A percentile compares a stretch with the other conserved stretches of the same genome.
phyloP scores from a whole-genome alignment of 2,888 invertebrate genomes.

The Leptura quadrifasciata region DNA sequence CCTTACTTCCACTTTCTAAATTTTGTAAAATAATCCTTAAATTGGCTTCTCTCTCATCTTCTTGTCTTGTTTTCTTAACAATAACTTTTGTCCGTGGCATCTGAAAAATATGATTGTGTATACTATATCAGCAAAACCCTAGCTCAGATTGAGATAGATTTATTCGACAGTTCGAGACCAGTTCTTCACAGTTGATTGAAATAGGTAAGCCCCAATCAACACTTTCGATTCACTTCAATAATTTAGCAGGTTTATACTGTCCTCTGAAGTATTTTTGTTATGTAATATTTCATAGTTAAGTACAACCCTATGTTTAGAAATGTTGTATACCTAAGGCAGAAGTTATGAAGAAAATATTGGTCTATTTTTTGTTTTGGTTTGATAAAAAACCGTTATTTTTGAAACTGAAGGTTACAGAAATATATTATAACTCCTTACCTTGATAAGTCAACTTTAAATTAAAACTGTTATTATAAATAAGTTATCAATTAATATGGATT shows the following conservation, averaged over 20 bases:
- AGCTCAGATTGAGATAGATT: too few relatives aligned
- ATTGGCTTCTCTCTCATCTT: constrained; percentile 36
- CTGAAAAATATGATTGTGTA: constrained; percentile 40
- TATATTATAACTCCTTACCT: neutral
- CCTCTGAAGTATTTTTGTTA: neutral
- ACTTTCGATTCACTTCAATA: too few relatives aligned
- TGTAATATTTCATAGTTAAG: neutral
- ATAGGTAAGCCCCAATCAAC: too few relatives aligned
- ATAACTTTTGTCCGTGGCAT: constrained; percentile 53
- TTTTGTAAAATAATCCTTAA: constrained; percentile 4
- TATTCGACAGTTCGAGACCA: too few relatives aligned
- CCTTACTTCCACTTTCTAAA: constrained; percentile 16
- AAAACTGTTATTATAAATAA: neutral
- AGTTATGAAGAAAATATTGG: neutral
- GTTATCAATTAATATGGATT: neutral
- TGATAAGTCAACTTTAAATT: neutral
- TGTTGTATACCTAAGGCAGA: neutral
- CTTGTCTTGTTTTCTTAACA: constrained; percentile 35
- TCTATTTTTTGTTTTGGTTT: neutral
- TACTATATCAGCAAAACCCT: neutral
- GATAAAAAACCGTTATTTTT: constrained; percentile 5
- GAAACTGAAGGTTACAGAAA: neutral
- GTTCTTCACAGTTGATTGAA: too few relatives aligned
- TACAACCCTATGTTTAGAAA: neutral
- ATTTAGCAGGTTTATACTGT: neutral